phyloP scores from a whole-genome alignment of 2,888 invertebrate genomes.

The Cremastinae sp. region DNA sequence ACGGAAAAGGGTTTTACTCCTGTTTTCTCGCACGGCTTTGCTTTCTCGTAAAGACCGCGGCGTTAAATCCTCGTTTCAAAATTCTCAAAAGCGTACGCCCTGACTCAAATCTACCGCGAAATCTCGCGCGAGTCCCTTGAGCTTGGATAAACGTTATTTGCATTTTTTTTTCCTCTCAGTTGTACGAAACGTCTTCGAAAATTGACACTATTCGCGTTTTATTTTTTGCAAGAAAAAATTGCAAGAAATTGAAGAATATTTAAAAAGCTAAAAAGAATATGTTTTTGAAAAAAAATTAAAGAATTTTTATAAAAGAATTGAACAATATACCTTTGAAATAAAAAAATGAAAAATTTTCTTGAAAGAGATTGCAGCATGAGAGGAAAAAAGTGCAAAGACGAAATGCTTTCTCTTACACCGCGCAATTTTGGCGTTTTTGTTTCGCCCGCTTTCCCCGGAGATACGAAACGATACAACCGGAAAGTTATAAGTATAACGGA shows the following conservation, averaged over 20 bases:
- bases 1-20: slow-evolving; percentile 49
- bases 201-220: no score
- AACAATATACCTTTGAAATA: no score
- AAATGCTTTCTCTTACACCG: slow-evolving; percentile 39
- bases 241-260: no score
- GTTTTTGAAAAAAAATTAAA: no score
- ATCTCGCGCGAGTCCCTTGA: no score
- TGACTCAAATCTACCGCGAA: slow-evolving; percentile 23
- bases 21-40: slow-evolving; percentile 54
- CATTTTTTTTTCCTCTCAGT: no score
- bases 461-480: slow-evolving; percentile 53
- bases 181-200: no score
- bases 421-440: slow-evolving; percentile 21
- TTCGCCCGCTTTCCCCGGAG: slow-evolving; percentile 41
- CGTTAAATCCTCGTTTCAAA: slow-evolving; percentile 65
- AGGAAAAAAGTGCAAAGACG: slow-evolving; percentile 2
- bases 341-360: no score
- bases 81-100: slow-evolving; percentile 55
- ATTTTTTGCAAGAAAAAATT: no score
- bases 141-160: no score
- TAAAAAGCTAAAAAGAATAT: no score
- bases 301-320: no score
- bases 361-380: slow-evolving; percentile 11
- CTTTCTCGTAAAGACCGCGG: slow-evolving; percentile 55
- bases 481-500: slow-evolving; percentile 70